Evolutionary conservation across 2,888 invertebrate genomes (phyloP).

Genomic region (Drosophila lacicola): DNA sequence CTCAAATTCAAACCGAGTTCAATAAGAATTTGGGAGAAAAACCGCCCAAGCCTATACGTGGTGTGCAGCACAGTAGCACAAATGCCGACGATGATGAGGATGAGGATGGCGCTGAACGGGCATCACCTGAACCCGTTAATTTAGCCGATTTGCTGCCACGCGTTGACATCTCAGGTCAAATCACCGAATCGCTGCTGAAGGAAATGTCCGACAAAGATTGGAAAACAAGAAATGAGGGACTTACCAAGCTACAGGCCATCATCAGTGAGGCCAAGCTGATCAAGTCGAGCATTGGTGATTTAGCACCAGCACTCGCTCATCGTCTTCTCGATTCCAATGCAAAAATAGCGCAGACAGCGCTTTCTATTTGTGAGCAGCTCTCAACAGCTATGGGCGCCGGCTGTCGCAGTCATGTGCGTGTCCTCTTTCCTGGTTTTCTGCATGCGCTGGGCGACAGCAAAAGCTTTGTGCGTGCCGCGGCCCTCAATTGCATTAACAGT

Average conservation of each 20-base stretch:
- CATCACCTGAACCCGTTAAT: constrained; percentile 85
- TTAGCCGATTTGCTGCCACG: constrained; percentile 91
- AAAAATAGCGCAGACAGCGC: constrained; percentile 93
- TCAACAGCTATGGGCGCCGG: constrained; percentile 93
- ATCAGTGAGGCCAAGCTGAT: constrained; percentile 90
- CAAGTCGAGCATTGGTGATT: constrained; percentile 92
- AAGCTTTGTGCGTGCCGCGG: constrained; percentile 92
- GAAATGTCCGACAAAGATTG: constrained; percentile 96
- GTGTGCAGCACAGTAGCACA: constrained; percentile 82
- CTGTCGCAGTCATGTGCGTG: constrained; percentile 91
- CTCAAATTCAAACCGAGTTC: constrained; percentile 94
- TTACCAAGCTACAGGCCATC: constrained; percentile 85
- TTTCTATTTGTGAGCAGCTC: constrained; percentile 93
- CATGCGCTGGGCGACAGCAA: constrained; percentile 91
- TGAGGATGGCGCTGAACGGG: constrained; percentile 55
- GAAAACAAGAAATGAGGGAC: constrained; percentile 89
- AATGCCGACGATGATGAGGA: constrained; percentile 58
- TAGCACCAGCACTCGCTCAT: constrained; percentile 91
- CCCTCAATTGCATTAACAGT: constrained; percentile 92
- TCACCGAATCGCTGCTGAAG: constrained; percentile 91
- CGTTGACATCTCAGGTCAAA: constrained; percentile 92
- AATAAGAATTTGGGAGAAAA: constrained; percentile 92
- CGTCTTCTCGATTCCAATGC: constrained; percentile 96
- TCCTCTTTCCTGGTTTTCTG: constrained; percentile 94
- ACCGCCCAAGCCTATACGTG: constrained; percentile 91